These are phyloP conservation scores for Hypotaenidia philippensis DNA, from an alignment of 2,797 vertebrate species.

Conservation along the genomic window DNA sequence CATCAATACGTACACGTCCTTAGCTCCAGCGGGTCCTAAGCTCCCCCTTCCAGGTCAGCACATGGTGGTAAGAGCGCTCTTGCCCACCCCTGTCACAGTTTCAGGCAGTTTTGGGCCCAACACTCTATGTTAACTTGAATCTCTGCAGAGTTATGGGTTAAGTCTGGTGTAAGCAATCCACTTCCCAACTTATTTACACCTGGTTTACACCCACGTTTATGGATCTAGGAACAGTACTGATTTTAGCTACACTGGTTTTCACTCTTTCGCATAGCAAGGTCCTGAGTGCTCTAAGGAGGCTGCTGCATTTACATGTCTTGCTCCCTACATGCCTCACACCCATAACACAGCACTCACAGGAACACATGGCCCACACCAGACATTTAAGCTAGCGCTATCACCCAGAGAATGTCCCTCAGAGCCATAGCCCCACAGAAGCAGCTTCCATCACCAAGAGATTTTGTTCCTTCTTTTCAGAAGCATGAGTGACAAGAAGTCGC, in stretches of 20 bases:
- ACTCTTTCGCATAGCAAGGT: neutral
- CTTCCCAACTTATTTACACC: neutral
- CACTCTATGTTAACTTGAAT: neutral
- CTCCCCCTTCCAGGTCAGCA: neutral
- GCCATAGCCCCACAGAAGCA: neutral
- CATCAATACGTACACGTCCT: neutral
- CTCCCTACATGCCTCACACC: neutral
- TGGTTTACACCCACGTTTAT: neutral
- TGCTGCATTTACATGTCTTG: neutral
- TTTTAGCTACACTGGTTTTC: neutral
- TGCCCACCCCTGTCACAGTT: neutral
- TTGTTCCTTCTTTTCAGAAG: neutral
- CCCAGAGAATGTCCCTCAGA: neutral
- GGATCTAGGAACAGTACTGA: neutral
- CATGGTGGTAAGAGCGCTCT: neutral
- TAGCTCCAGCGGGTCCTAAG: neutral
- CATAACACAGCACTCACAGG: no score
- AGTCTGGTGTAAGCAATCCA: neutral
- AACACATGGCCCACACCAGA: neutral
- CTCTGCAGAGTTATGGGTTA: neutral
- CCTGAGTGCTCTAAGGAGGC: neutral
- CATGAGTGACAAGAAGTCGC: no score
- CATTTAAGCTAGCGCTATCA: neutral
- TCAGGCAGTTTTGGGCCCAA: neutral
- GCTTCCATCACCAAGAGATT: neutral